Evolutionary conservation across 2,888 invertebrate genomes (phyloP).

Genomic region (Clusia tigrina): DNA sequence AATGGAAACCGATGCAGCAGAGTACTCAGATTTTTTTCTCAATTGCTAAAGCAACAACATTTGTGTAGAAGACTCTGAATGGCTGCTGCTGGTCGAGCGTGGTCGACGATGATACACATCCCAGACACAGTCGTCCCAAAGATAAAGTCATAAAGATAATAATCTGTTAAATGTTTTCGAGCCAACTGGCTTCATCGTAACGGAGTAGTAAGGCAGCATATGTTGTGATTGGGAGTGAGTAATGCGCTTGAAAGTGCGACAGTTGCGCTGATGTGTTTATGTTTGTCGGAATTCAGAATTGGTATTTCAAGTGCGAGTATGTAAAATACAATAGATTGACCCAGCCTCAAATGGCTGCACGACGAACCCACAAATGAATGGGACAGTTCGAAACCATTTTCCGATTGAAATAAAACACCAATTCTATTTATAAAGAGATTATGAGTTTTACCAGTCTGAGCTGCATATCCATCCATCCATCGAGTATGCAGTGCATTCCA

Average conservation of each 20-base stretch:
- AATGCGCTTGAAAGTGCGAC: slow-evolving; percentile 42
- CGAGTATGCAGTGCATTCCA: neutral
- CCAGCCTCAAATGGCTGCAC: too few relatives aligned
- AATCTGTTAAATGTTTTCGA: slow-evolving; percentile 36
- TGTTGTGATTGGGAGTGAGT: slow-evolving; percentile 36
- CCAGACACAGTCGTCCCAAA: neutral
- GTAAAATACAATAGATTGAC: too few relatives aligned
- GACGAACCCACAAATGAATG: too few relatives aligned
- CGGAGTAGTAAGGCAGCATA: slow-evolving; percentile 44
- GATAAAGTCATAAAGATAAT: slow-evolving; percentile 58
- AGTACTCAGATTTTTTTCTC: too few relatives aligned
- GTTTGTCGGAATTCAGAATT: slow-evolving; percentile 23
- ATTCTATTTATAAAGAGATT: too few relatives aligned
- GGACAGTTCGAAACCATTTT: neutral
- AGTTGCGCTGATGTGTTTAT: slow-evolving; percentile 48
- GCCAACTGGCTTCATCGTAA: slow-evolving; percentile 39
- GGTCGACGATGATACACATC: too few relatives aligned
- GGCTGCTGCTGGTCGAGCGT: neutral
- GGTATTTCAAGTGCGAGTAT: neutral
- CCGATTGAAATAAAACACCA: neutral
- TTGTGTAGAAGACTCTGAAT: neutral
- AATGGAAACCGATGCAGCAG: neutral
- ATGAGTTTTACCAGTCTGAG: too few relatives aligned
- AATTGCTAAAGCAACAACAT: slow-evolving; percentile 1
- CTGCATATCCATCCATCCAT: too few relatives aligned